Evolutionary conservation across 1,140 invertebrate genomes (phyloP), one percentile per base, ranked within the genome.

Genomic region (Caenorhabditis remanei): DNA sequence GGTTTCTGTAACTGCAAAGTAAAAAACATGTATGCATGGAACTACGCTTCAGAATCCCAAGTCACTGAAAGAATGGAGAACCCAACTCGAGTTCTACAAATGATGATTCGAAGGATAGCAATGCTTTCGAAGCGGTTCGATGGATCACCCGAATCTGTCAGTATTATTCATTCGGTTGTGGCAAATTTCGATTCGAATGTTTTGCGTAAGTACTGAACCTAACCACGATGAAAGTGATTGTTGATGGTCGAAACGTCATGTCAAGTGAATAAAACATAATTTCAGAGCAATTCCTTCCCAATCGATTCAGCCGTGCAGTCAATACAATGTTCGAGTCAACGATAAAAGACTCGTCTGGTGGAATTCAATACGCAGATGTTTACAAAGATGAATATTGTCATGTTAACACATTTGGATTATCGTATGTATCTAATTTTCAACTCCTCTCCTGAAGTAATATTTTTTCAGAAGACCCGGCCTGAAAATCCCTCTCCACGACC

Each of bases 341-440:
- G 11, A 63, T 4, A 32, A 21, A 63, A 24, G 11, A 19, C 8
- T 16, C 14, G 9, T 11, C 55, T 0, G 11, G 40, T n/a, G 55
- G 48, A 75, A 63, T 67, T 21, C 41, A 21, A 4, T 67, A 63
- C n/a, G 41, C 55, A 50, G 55, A 58, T 40, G n/a, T 67, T 6
- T 83, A 61, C 19, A 55, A 87, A 85, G 50, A 84, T 55, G 84
- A 67, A 85, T 19, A 40, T 65, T 41, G 56, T 21, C 50, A 53
- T 56, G 48, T 67, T 41, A 61, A 46, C 65, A 9, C 32, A n/a
- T 82, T 75, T 85, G 40, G 83, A 53, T 21, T 71, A 13, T 11
- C 46, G 83, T 83, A 43, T 56, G 56, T 32, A n/a, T 8, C 56
- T 19, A 1, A 8, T 58, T 2, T 16, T n/a, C 56, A 8, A 58